Evolutionary conservation across 2,797 vertebrate species (phyloP).

Genomic region (Dicrostonyx torquatus): DNA sequence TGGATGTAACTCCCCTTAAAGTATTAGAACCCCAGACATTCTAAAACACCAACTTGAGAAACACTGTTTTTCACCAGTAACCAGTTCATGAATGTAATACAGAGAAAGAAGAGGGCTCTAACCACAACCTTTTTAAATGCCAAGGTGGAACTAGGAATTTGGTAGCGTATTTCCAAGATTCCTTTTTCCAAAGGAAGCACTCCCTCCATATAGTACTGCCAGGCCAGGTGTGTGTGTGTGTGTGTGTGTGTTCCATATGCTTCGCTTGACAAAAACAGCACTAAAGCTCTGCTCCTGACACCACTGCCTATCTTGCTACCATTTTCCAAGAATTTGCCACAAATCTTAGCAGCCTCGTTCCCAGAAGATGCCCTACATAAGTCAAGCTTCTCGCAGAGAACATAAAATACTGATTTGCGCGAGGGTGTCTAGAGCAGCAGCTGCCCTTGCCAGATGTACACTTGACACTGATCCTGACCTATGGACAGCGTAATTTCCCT

Average conservation of each 20-base stretch:
- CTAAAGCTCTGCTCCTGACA: not conserved
- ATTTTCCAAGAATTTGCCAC: conserved; percentile 13
- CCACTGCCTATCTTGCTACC: not conserved
- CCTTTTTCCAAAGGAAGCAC: not conserved
- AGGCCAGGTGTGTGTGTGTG: not conserved
- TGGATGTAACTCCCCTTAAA: not conserved
- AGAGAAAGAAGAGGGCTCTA: not conserved
- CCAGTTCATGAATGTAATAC: not conserved
- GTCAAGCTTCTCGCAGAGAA: not conserved
- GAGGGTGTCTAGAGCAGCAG: not conserved
- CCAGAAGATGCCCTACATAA: not conserved
- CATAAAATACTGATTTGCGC: not conserved
- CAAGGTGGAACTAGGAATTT: not conserved
- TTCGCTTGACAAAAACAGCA: not conserved
- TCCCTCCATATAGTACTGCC: not conserved
- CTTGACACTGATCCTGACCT: not conserved
- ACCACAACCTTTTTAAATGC: not conserved
- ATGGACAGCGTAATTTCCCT: not conserved
- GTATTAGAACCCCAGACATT: not conserved
- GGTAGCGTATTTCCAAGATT: not conserved
- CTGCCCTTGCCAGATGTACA: not conserved
- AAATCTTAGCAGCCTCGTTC: not conserved
- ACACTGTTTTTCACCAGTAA: not conserved
- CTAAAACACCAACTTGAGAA: conserved; percentile 17
- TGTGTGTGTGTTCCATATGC: not conserved